Base-by-base conservation (phyloP, 2,797 vertebrate genomes). In the Hippocampus kuda region DNA sequence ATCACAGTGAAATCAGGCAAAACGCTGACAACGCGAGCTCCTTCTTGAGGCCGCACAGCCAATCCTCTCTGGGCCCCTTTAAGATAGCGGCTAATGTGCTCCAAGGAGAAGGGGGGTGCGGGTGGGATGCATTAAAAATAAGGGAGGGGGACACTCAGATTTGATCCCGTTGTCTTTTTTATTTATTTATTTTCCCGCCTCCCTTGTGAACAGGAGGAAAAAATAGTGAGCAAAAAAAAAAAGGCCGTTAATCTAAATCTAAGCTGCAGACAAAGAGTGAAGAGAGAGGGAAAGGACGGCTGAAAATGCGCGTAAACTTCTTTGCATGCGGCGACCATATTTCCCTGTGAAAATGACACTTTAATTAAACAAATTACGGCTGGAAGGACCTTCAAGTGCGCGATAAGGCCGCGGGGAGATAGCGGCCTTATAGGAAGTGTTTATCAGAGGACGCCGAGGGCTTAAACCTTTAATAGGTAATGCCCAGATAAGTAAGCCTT, bases 391-490 rank as follows among this genome's bases (percentile, higher is more conserved):
- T 89, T 91, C 85, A 85, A 83, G 88, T 85, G 85, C 42, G 79
- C 38, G 90, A 91, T 91, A 91, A 91, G 88, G 87, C 84, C 68
- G 72, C 70, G 63, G 76, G 85, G 85, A 91, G 91, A 89, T 90
- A 89, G 90, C 89, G 85, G 85, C 88, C 87, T 90, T 90, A 91
- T 88, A 90, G 88, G 87, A 87, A 90, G 85, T 91, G 88, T 92
- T 92, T 92, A 90, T 92, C 88, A 88, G 86, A 87, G 59, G 84
- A 83, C 83, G 79, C 83, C 48, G 83, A 22, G 84, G 84, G 83
- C 88, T 91, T 92, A 92, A 91, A 91, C 90, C 88, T 90, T 91
- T 92, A 92, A 92, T 92, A 92, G 91, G 91, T 92, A 92, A 90
- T 89, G 88, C 89, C 81, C 79, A 90, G 90, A 92, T 91, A 92